A percentile compares a stretch with the other conserved stretches of the same genome.
phyloP scores from a whole-genome alignment of 1,140 invertebrate genomes.

The Neuroterus valhalla region DNA sequence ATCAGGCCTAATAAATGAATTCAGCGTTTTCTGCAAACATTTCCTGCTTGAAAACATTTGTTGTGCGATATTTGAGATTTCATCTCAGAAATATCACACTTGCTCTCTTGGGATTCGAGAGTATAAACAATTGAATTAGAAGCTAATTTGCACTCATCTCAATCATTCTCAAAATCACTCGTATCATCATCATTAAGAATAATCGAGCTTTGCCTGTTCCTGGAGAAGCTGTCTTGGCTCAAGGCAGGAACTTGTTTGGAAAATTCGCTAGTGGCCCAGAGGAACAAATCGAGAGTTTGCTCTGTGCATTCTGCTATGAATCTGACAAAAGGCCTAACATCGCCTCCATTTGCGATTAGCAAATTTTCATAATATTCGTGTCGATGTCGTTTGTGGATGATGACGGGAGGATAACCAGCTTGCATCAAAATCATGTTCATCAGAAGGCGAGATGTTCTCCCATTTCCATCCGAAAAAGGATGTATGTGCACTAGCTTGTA shows the following conservation, averaged over 20 bases:
- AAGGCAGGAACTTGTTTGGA: slow-evolving; percentile 74
- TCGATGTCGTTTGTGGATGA: slow-evolving; percentile 93
- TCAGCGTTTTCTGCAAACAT: too few species aligned
- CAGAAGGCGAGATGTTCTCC: slow-evolving; percentile 92
- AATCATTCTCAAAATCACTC: slow-evolving; percentile 54
- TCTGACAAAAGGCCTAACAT: slow-evolving; percentile 93
- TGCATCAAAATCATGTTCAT: slow-evolving; percentile 99
- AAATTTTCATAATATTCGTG: slow-evolving; percentile 91
- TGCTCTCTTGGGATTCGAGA: too few species aligned
- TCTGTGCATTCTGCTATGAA: slow-evolving; percentile 97
- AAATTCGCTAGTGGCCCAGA: slow-evolving; percentile 84
- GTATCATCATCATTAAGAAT: slow-evolving; percentile 55
- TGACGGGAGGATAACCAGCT: slow-evolving; percentile 97
- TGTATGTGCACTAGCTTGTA: slow-evolving; percentile 98
- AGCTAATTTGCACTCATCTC: slow-evolving; percentile 26
- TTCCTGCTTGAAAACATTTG: too few species aligned
- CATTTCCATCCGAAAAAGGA: slow-evolving; percentile 95
- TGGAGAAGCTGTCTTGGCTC: slow-evolving; percentile 65
- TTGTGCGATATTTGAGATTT: too few species aligned
- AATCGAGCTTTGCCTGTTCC: slow-evolving; percentile 62
- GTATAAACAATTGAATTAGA: neutral
- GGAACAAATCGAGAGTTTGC: slow-evolving; percentile 92
- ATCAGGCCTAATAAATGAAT: too few species aligned
- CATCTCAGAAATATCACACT: neutral
- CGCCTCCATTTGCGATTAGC: slow-evolving; percentile 92